A percentile compares a stretch with the other conserved stretches of the same genome.
Evolutionary conservation across 2,888 invertebrate species (phyloP).

Genomic region (Catocala sponsa): DNA sequence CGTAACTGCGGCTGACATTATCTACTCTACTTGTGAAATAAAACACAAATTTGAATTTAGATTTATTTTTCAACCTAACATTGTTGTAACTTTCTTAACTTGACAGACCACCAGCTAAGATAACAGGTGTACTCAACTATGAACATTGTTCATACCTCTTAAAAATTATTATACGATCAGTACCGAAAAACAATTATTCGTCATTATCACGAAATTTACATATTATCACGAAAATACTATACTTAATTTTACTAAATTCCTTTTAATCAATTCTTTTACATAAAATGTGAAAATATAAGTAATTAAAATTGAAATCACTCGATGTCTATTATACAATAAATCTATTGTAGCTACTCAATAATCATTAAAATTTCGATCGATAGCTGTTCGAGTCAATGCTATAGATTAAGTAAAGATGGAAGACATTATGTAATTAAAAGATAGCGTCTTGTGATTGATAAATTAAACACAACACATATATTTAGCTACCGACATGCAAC

Average conservation of each 20-base stretch:
- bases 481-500: conserved; percentile 47
- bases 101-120: conserved; percentile 84
- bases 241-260: conserved; percentile 84
- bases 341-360: conserved; percentile 59
- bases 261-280: conserved; percentile 77
- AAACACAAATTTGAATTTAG: conserved; percentile 76
- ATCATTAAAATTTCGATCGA: conserved; percentile 53
- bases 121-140: conserved; percentile 85
- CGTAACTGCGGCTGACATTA: not conserved
- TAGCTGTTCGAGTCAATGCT: conserved; percentile 54
- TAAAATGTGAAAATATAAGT: conserved; percentile 55
- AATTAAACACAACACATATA: conserved; percentile 39
- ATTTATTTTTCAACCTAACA: conserved; percentile 88
- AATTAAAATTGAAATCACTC: conserved; percentile 52
- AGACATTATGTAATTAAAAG: conserved; percentile 69
- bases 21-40: conserved; percentile 48
- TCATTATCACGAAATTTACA: conserved; percentile 85
- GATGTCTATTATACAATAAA: conserved; percentile 55
- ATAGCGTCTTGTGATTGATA: conserved; percentile 50
- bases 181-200: conserved; percentile 84
- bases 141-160: conserved; percentile 87
- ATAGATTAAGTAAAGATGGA: conserved; percentile 65
- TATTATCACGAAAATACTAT: conserved; percentile 86
- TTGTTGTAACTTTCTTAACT: conserved; percentile 83
- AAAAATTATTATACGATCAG: conserved; percentile 83